Percentiles rank a stretch among this genome's conserved stretches.
Evolutionary conservation across 2,888 invertebrate genomes (phyloP).

Genomic region (Norana najaformis): DNA sequence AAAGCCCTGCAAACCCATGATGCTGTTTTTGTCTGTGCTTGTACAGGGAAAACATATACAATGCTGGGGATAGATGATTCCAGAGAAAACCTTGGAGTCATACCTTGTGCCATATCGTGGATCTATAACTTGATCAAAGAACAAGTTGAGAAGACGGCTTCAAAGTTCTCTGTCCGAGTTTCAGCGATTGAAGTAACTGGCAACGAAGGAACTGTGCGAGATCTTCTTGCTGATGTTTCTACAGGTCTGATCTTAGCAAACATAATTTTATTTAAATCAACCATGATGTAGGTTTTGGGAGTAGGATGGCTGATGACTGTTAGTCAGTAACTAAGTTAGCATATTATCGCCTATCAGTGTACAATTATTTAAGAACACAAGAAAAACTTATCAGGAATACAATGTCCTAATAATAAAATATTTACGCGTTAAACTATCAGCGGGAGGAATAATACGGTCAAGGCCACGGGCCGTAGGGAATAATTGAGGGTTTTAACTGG

Average conservation of each 20-base stretch:
- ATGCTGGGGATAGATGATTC: constrained; percentile 66
- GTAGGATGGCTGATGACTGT: not conserved
- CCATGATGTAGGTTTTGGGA: not conserved
- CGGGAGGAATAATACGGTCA: too few relatives aligned
- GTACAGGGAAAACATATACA: constrained; percentile 63
- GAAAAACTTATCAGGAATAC: too few relatives aligned
- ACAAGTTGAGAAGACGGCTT: constrained; percentile 86
- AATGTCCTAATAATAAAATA: too few relatives aligned
- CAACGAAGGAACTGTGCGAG: constrained; percentile 82
- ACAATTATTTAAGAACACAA: too few relatives aligned
- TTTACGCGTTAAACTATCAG: too few relatives aligned
- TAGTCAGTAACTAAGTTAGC: too few relatives aligned
- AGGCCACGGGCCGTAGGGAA: too few relatives aligned
- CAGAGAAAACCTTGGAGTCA: constrained; percentile 78
- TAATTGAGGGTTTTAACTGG: too few relatives aligned
- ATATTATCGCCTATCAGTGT: too few relatives aligned
- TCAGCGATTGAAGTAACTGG: constrained; percentile 92
- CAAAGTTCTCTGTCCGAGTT: constrained; percentile 84
- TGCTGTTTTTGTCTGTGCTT: not conserved
- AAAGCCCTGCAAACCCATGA: not conserved
- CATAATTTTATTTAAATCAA: not conserved
- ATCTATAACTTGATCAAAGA: constrained; percentile 90
- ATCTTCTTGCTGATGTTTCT: constrained; percentile 69
- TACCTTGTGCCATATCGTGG: constrained; percentile 94
- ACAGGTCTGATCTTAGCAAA: not conserved